Base-by-base conservation (phyloP, 53 echinoderm and acorn worm species). In the Patiria pectinifera region DNA sequence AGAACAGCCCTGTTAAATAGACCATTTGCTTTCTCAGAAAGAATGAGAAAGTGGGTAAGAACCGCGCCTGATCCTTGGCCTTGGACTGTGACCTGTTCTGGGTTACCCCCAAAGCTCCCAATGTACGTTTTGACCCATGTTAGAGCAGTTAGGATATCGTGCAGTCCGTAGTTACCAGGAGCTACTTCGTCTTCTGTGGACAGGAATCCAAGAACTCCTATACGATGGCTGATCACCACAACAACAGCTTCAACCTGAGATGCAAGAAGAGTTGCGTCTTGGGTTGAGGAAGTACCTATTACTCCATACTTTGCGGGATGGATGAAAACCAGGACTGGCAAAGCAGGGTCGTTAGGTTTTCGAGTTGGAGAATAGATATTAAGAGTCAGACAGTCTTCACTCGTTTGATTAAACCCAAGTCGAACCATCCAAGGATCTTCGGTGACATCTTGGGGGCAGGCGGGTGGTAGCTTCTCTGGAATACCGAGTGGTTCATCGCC, bases 161-260 rank as follows among this genome's bases (percentile, higher is more conserved):
- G 58, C 19, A 96, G 86, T 14, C 96, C 96, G 43, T 94, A 94
- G 89, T 96, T 96, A 53, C 95, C 95, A 49, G 91, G 91, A 61
- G 94, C 87, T 13, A 10, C 91, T 14, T 84, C 63, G 43, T 96
- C 92, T 8, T 86, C 93, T 4, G 95, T 93, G 43, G 88, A 87
- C n/a, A 95, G 43, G 49, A 94, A 96, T 48, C 96, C 96, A 35
- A 96, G 87, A 23, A 95, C 94, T 62, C 95, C 96, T 2, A 96
- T 71, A 49, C 96, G 95, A 76, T 96, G 91, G 71, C 94, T 95
- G 12, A 95, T 49, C 7, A 94, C 92, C 24, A 96, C 95, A 16
- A 96, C 94, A 2, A 95, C 81, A 58, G 94, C 94, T 4, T 94
- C 66, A 2, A 91, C 87, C 10, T 91, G 85, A 3, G 94, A 93